Conservation (phyloP, 37 sponge, comb jelly and placozoan genomes). For the Chondrosia reniformis region DNA sequence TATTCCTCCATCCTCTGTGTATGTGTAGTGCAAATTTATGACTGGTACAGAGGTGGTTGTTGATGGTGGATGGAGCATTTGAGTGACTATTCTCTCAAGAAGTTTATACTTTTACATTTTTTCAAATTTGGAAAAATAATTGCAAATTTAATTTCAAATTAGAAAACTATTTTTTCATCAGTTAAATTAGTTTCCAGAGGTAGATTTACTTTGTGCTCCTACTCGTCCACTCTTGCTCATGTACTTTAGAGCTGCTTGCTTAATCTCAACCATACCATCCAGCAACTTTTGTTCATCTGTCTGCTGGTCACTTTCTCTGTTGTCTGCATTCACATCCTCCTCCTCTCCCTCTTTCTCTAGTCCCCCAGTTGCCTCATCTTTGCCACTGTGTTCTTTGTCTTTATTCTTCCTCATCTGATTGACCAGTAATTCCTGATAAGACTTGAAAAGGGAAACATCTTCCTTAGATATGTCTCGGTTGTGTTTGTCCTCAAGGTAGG, state of each 20-base stretch:
- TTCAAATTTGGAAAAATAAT: neutral
- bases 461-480: neutral
- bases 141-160: neutral
- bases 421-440: conserved; percentile 5
- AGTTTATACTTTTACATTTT: too few species aligned
- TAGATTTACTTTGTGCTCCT: neutral
- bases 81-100: too few species aligned
- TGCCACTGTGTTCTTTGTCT: neutral
- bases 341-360: neutral
- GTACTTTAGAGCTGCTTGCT: conserved; percentile 15
- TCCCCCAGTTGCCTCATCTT: neutral
- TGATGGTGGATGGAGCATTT: conserved; percentile 89
- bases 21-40: conserved; percentile 64
- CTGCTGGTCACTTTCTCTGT: neutral
- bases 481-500: conserved; percentile 36
- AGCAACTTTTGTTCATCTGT: neutral
- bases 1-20: neutral
- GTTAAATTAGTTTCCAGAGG: too few species aligned
- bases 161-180: neutral
- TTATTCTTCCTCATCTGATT: neutral
- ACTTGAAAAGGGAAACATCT: neutral
- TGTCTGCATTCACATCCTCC: neutral
- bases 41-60: conserved; percentile 62
- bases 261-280: neutral
- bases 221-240: conserved; percentile 3